Base-by-base conservation (phyloP, 2,113 vertebrate species). In the Nothoprocta perdicaria region DNA sequence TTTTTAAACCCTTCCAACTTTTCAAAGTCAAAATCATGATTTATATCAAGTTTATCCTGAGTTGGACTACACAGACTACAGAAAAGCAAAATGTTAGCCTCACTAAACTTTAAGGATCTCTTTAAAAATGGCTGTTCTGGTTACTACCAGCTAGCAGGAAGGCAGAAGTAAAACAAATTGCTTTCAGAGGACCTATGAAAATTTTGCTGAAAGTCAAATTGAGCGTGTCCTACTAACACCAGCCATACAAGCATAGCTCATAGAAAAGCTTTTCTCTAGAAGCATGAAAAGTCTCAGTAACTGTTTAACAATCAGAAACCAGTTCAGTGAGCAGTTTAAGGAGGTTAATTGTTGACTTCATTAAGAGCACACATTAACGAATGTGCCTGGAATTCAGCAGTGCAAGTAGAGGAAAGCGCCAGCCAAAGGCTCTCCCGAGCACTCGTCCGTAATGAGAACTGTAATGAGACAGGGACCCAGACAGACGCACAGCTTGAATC, bases 401-500 rank as follows among this genome's bases (percentile, higher is more conserved):
- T 1, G 17, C 4, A 72, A 74, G 68, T 6, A 33, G 35, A 77
- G 50, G 53, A 67, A 35, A 77, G 61, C 1, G 41, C 57, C 76
- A 80, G 58, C 4, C 79, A 91, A 83, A 74, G 62, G 82, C 71
- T 71, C 60, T 58, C 68, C 46, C 27, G 68, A 3, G 5, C 8
- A 41, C 38, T 29, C 46, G 67, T 53, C 71, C 12, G 29, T 24
- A 52, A 69, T 31, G 67, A 89, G 84, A 46, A 15, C 26, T 35
- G 81, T 24, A 26, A 75, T 45, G 92, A 55, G 48, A 52, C 60
- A 9, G 86, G 74, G 74, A 43, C 4, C 12, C 86, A 82, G 86
- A 68, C 79, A 75, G 73, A 88, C 4, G 69, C 84, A 80, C 87
- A 72, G 89, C 84, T 8, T 68, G 91, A 94, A 94, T 86, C 89